Percentiles rank a stretch among this genome's conserved stretches.
These are phyloP conservation scores for Cancer borealis DNA, from an alignment of 2,888 invertebrate species.

Conservation along the genomic window DNA sequence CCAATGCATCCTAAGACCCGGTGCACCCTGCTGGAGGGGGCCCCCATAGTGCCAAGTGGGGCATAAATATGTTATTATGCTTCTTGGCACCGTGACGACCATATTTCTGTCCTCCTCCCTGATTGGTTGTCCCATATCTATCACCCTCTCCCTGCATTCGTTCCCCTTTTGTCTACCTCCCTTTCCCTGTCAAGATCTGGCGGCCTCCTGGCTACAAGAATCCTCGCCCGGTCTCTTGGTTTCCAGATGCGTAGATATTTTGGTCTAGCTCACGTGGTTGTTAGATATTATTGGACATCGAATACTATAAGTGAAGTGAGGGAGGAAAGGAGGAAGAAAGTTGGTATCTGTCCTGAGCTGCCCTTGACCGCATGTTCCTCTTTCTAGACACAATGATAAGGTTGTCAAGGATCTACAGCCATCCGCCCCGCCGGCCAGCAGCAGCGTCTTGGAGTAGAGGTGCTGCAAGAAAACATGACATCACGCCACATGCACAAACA, in stretches of 20 bases:
- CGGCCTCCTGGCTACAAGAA: neutral
- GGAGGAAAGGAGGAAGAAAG: neutral
- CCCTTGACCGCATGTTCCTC: neutral
- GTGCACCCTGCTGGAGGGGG: neutral
- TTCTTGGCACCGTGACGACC: neutral
- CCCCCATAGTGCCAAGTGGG: neutral
- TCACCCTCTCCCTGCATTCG: neutral
- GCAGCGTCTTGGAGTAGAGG: neutral
- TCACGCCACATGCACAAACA: neutral
- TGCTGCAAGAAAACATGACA: neutral
- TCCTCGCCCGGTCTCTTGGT: neutral
- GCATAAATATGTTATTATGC: neutral
- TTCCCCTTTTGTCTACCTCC: neutral
- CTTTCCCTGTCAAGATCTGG: neutral
- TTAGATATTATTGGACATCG: neutral
- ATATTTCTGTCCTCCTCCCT: slow-evolving; percentile 7
- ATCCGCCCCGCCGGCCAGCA: neutral
- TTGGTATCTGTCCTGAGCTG: neutral
- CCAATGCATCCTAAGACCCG: neutral
- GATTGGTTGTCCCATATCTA: neutral
- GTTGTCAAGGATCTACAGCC: neutral
- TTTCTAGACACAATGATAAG: neutral
- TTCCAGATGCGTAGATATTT: neutral
- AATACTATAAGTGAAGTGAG: neutral
- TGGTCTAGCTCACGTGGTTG: neutral